These are phyloP conservation scores for Lysiphlebus fabarum DNA, from an alignment of 1,140 invertebrate genomes.

Conservation along the genomic window DNA sequence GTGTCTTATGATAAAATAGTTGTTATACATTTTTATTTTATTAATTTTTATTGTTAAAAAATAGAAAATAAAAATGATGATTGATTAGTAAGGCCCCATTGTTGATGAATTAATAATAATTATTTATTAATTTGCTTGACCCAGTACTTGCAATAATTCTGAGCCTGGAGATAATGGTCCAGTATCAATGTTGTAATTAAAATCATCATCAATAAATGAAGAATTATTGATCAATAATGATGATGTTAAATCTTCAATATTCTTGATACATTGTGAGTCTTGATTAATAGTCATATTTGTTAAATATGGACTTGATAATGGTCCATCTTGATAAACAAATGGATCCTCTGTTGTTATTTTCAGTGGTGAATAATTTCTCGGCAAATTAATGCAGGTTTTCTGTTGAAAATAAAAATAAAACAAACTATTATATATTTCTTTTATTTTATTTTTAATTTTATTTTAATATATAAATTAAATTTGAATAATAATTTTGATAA, in stretches of 20 bases:
- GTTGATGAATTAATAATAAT: background rate
- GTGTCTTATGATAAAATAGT: no score
- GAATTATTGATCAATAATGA: background rate
- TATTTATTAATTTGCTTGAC: background rate
- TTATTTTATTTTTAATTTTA: no score
- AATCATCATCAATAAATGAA: background rate
- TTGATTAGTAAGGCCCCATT: background rate
- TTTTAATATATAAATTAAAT: background rate
- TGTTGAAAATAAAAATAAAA: background rate
- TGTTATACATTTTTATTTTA: background rate
- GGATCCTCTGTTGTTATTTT: background rate
- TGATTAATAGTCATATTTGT: slow-evolving; percentile 6
- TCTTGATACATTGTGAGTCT: slow-evolving; percentile 4
- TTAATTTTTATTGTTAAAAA: background rate
- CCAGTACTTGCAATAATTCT: slow-evolving; percentile 12
- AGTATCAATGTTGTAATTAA: background rate
- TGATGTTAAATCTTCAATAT: slow-evolving; percentile 1
- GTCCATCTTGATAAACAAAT: no score
- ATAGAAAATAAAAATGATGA: background rate
- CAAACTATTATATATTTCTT: no score
- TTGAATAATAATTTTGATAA: background rate
- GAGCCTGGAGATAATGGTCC: slow-evolving; percentile 12
- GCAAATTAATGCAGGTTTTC: background rate
- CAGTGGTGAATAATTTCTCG: background rate
- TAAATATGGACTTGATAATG: no score